Evolutionary conservation across 2,113 vertebrate species (phyloP).

Genomic region (Petromus typicus): DNA sequence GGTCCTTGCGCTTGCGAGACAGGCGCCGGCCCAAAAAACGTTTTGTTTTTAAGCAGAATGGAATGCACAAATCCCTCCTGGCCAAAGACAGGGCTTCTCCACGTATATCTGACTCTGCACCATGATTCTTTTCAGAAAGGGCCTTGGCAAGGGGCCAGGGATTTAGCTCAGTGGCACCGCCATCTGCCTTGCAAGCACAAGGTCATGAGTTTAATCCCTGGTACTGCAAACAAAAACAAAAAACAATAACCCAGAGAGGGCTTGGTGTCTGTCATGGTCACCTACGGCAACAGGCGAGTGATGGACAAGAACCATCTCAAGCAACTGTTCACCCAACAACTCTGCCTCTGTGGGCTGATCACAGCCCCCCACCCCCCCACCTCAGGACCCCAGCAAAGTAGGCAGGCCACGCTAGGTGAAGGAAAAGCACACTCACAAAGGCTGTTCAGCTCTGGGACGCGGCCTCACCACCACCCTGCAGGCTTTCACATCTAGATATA

Average conservation of each 20-base stretch:
- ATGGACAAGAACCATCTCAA: neutral
- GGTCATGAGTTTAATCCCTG: no score
- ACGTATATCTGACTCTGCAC: neutral
- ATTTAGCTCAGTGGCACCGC: no score
- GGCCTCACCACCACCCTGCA: neutral
- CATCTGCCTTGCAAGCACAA: no score
- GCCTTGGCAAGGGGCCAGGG: no score
- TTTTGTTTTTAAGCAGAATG: neutral
- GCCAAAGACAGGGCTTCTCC: no score
- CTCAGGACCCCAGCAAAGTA: neutral
- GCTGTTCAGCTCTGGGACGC: neutral
- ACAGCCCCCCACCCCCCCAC: neutral
- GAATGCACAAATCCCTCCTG: neutral
- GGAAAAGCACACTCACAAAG: neutral
- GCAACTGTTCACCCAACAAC: neutral
- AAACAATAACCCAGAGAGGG: no score
- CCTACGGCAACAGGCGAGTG: no score
- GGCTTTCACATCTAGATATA: neutral
- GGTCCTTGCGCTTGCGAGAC: no score
- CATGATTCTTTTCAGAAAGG: neutral
- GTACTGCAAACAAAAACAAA: no score
- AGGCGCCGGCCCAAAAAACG: no score
- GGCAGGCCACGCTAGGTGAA: neutral
- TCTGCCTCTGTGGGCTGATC: neutral
- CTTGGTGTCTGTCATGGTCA: fast-evolving